Percentiles rank a stretch among this genome's conserved stretches.
phyloP scores from a whole-genome alignment of 2,113 vertebrate genomes.

The Hemichromis elongatus region DNA sequence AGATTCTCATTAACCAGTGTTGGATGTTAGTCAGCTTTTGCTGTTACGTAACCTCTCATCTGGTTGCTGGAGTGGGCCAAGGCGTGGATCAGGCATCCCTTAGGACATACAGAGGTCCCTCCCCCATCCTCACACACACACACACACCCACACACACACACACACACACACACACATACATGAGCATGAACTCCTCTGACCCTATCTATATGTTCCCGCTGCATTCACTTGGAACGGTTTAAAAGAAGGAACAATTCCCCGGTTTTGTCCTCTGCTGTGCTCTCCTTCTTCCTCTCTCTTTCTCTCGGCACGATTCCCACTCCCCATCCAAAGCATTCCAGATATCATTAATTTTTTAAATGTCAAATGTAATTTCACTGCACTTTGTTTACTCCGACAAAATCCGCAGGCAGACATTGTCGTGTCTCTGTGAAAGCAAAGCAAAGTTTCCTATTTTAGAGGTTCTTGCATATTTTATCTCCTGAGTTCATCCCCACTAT shows the following conservation, averaged over 20 bases:
- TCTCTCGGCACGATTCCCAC: neutral
- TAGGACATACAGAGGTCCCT: slow-evolving; percentile 53
- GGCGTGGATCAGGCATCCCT: slow-evolving; percentile 65
- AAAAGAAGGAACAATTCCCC: slow-evolving; percentile 16
- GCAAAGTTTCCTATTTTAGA: slow-evolving; percentile 55
- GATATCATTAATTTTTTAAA: slow-evolving; percentile 36
- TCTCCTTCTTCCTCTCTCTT: neutral
- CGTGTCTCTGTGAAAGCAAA: slow-evolving; percentile 25
- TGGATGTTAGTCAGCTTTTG: slow-evolving; percentile 51
- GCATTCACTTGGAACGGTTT: slow-evolving; percentile 13
- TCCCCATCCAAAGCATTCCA: neutral
- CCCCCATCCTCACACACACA: neutral
- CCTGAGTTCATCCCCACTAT: slow-evolving; percentile 35
- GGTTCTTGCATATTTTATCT: slow-evolving; percentile 60
- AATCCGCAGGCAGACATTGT: slow-evolving; percentile 3
- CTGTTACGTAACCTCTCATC: slow-evolving; percentile 66
- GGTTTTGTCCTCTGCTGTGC: neutral
- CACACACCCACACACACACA: neutral
- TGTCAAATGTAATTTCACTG: slow-evolving; percentile 30
- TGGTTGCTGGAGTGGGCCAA: slow-evolving; percentile 63
- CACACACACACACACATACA: neutral
- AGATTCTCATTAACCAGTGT: slow-evolving; percentile 55
- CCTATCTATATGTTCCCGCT: slow-evolving; percentile 3
- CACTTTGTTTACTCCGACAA: slow-evolving; percentile 42
- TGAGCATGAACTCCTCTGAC: slow-evolving; percentile 7